Evolutionary conservation across 2,113 vertebrate species (phyloP).

Genomic region (Rostratula benghalensis): DNA sequence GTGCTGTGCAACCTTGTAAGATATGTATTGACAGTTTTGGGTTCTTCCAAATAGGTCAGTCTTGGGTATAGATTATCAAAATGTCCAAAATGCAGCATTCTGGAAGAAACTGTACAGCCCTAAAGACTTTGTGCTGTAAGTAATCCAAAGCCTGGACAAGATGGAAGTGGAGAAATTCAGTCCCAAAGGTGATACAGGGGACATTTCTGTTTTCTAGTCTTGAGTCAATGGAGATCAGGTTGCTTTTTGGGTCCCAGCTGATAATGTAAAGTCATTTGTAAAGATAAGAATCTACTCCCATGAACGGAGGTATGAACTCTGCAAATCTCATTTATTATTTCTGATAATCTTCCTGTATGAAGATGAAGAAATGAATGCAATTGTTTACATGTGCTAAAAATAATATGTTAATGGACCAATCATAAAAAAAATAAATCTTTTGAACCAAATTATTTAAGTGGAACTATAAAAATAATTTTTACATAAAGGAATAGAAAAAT

Average conservation of each 20-base stretch:
- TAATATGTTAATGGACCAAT: background rate
- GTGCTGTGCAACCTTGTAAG: background rate
- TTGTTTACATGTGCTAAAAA: background rate
- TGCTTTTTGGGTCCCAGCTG: background rate
- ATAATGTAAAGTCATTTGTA: background rate
- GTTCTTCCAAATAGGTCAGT: background rate
- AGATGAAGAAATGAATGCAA: background rate
- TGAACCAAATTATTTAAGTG: background rate
- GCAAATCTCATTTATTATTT: background rate
- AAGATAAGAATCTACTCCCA: background rate
- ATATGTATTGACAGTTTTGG: background rate
- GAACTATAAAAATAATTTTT: background rate
- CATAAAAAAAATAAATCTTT: background rate
- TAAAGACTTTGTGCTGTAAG: background rate
- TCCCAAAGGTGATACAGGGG: accelerated
- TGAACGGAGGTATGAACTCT: background rate
- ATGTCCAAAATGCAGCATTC: background rate
- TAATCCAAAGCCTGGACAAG: background rate
- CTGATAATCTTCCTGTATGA: background rate
- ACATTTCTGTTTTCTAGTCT: background rate
- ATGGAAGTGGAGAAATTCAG: background rate
- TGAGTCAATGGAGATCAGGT: background rate
- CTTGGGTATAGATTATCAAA: background rate
- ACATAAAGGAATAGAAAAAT: background rate
- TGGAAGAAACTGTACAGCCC: background rate